phyloP scores from a whole-genome alignment of 2,797 vertebrate species.

The Xiphorhynchus erythropygius region DNA sequence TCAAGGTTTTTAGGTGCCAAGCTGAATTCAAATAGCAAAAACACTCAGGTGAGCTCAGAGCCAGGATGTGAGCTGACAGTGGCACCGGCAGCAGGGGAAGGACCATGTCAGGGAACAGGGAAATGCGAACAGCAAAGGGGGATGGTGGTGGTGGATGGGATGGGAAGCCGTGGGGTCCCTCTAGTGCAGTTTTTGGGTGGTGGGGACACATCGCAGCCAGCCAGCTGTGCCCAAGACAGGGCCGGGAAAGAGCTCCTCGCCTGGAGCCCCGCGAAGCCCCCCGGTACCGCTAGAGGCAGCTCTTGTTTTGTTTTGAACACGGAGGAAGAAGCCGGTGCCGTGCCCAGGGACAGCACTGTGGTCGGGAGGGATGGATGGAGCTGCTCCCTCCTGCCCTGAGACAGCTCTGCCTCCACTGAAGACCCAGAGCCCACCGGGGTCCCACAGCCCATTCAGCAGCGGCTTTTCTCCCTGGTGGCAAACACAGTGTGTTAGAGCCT shows the following conservation, averaged over 20 bases:
- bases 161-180: fast-evolving
- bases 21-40: not conserved
- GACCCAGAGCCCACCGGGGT: fast-evolving
- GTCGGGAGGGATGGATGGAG: not conserved
- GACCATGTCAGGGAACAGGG: not conserved
- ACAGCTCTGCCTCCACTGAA: fast-evolving
- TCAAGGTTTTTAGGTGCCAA: not conserved
- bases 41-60: not conserved
- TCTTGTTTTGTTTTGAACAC: not conserved
- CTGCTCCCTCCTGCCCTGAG: not conserved
- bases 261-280: not conserved
- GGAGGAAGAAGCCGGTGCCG: not conserved
- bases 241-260: not conserved
- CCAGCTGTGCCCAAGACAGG: not conserved
- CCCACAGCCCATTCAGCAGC: fast-evolving
- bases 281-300: constrained; percentile 60
- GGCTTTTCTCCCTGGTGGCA: not conserved
- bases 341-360: not conserved
- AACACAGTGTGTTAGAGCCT: fast-evolving
- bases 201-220: fast-evolving
- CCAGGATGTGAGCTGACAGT: not conserved
- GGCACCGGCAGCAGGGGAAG: not conserved
- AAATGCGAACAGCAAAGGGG: fast-evolving
- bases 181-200: fast-evolving
- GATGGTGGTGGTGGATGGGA: no score